Percentiles rank a stretch among this genome's conserved stretches.
Conservation (phyloP, 2,113 vertebrate genomes). For the Rostratula benghalensis region DNA sequence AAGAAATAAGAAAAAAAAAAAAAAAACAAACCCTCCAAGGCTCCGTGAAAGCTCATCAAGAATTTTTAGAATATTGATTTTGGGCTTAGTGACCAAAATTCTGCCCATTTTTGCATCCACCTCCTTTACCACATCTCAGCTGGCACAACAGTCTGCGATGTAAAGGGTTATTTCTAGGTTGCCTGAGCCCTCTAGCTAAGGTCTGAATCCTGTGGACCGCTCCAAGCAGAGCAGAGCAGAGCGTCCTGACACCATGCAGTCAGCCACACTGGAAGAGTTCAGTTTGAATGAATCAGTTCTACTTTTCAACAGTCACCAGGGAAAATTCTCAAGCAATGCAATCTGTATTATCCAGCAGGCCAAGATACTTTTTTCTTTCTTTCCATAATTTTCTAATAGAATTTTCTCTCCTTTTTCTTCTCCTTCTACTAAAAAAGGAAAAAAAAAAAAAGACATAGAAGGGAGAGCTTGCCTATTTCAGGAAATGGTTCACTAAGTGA, state of each 20-base stretch:
- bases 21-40: neutral
- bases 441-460: neutral
- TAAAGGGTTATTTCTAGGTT: neutral
- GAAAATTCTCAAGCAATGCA: neutral
- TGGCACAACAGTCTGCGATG: neutral
- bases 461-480: neutral
- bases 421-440: neutral
- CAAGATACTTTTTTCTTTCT: neutral
- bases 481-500: neutral
- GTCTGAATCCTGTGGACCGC: neutral
- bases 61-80: neutral
- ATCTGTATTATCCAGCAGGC: neutral
- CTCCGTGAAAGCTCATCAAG: neutral
- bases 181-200: neutral
- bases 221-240: neutral
- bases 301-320: neutral
- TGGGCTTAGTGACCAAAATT: neutral
- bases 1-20: too few species aligned
- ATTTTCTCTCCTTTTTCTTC: neutral
- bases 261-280: neutral
- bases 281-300: neutral
- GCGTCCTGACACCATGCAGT: neutral
- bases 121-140: neutral
- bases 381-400: neutral
- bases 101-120: neutral